Percentiles rank a stretch among this genome's conserved stretches.
These are phyloP conservation scores for Coptodon rendalli DNA, from an alignment of 2,113 vertebrate genomes.

Conservation along the genomic window DNA sequence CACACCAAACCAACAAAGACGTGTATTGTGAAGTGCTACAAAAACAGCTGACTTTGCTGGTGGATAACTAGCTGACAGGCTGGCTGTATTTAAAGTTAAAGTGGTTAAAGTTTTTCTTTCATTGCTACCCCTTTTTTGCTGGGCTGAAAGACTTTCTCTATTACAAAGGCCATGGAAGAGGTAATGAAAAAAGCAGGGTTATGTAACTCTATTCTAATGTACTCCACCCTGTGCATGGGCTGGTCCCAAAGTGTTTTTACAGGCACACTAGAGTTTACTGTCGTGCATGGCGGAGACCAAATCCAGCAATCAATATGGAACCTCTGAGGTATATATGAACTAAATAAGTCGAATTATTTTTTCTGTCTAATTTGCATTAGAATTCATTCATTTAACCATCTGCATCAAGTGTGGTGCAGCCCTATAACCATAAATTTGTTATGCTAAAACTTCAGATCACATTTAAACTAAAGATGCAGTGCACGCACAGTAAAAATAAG, in stretches of 20 bases:
- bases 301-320: not conserved
- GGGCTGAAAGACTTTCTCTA: not conserved
- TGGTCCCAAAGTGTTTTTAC: conserved; percentile 33
- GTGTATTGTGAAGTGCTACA: conserved; percentile 45
- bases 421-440: not conserved
- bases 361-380: not conserved
- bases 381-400: not conserved
- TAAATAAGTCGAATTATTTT: not conserved
- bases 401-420: not conserved
- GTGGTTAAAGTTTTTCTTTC: conserved; percentile 10
- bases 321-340: not conserved
- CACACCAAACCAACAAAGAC: conserved; percentile 55
- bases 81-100: conserved; percentile 29
- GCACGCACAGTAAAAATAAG: not conserved
- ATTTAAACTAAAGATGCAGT: not conserved
- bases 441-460: not conserved
- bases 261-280: conserved; percentile 17
- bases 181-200: conserved; percentile 48
- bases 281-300: not conserved
- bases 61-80: conserved; percentile 47
- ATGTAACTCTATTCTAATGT: conserved; percentile 55
- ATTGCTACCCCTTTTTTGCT: not conserved
- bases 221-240: conserved; percentile 56
- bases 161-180: conserved; percentile 43
- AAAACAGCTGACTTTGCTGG: conserved; percentile 59